phyloP scores from a whole-genome alignment of 2,888 invertebrate species.

The Matsumyia berberina region DNA sequence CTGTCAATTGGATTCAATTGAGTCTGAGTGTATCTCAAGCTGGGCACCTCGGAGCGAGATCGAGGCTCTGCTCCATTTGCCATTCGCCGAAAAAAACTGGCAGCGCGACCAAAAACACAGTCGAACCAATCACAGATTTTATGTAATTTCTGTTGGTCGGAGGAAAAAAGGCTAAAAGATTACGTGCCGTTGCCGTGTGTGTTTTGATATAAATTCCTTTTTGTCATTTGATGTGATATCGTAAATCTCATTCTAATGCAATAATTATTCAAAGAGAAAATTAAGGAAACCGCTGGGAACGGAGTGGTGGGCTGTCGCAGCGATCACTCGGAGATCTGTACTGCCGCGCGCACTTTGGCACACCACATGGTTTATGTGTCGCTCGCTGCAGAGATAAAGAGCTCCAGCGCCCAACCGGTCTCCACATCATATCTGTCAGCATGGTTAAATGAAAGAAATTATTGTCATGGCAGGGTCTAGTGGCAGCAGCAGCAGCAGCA shows the following conservation, averaged over 20 bases:
- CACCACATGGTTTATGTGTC: constrained; percentile 53
- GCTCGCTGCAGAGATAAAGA: constrained; percentile 42
- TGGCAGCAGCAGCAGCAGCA: constrained; percentile 8
- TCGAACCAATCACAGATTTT: constrained; percentile 46
- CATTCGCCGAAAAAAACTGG: constrained; percentile 14
- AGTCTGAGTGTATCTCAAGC: constrained; percentile 66
- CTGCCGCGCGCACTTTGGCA: constrained; percentile 20
- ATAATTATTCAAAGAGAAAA: constrained; percentile 66
- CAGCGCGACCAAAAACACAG: no score
- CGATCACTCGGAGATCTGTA: constrained; percentile 53
- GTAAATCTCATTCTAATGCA: constrained; percentile 65
- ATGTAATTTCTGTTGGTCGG: constrained; percentile 43
- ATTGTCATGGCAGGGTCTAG: constrained; percentile 69
- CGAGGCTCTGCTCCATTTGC: constrained; percentile 26
- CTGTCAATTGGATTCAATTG: constrained; percentile 69
- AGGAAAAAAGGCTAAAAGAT: constrained; percentile 23
- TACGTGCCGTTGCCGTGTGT: constrained; percentile 47
- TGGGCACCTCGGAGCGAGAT: no score
- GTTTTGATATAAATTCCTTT: constrained; percentile 59
- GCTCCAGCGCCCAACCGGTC: constrained; percentile 57
- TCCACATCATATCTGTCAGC: constrained; percentile 74
- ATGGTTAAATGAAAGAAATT: constrained; percentile 74
- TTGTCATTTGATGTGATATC: constrained; percentile 61
- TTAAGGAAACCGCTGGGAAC: constrained; percentile 52
- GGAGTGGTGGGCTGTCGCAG: constrained; percentile 50